phyloP scores from a whole-genome alignment of 2,113 vertebrate species.

The Carassius carassius region DNA sequence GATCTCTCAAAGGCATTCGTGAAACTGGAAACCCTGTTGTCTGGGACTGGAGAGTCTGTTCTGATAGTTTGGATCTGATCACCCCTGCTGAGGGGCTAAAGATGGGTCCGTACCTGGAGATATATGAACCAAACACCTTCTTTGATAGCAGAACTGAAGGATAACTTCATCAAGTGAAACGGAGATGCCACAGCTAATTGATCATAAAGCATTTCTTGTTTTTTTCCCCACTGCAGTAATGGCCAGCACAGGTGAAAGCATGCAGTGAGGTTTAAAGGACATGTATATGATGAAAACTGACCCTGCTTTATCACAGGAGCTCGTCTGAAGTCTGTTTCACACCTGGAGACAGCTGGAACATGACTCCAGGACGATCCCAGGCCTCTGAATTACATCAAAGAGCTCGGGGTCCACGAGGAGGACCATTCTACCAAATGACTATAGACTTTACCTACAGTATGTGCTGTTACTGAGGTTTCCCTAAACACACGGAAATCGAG shows the following conservation, averaged over 20 bases:
- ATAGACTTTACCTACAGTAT: too few species aligned
- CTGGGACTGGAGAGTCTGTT: neutral
- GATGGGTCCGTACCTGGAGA: neutral
- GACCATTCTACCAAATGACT: neutral
- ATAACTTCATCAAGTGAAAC: neutral
- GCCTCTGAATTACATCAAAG: neutral
- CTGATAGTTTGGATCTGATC: neutral
- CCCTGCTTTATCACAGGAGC: neutral
- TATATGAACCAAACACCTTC: slow-evolving; percentile 12
- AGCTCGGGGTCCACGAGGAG: neutral
- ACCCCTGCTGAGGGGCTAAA: too few species aligned
- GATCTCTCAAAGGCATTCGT: neutral
- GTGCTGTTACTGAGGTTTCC: neutral
- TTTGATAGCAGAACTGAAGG: too few species aligned
- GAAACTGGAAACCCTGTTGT: slow-evolving; percentile 1
- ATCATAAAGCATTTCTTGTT: neutral
- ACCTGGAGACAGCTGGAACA: neutral
- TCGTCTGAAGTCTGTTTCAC: neutral
- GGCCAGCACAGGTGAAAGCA: neutral
- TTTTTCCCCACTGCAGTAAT: neutral
- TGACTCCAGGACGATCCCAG: neutral
- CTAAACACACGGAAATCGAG: too few species aligned
- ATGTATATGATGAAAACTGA: neutral
- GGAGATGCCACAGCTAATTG: neutral
- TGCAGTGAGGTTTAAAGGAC: neutral